Evolutionary conservation across 2,113 vertebrate genomes (phyloP).

Genomic region (Triplophysa tibetana): DNA sequence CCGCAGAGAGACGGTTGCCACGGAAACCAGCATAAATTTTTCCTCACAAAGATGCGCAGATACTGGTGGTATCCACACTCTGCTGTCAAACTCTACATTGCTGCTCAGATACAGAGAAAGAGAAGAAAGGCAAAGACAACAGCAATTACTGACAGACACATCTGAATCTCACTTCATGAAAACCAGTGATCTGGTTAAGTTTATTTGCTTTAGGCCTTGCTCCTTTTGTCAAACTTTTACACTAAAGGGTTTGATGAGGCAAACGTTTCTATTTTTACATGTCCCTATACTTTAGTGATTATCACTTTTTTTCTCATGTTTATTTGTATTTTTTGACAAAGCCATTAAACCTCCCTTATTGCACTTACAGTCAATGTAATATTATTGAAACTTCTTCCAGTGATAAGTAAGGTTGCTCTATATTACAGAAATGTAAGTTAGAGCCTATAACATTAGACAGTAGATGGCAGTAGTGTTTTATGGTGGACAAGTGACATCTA

Average conservation of each 20-base stretch:
- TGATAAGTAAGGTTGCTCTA: neutral
- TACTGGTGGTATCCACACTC: neutral
- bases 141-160: neutral
- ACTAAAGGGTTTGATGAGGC: too few relatives aligned
- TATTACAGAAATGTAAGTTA: neutral
- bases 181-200: too few relatives aligned
- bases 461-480: slow-evolving; percentile 55
- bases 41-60: slow-evolving; percentile 35
- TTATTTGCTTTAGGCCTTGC: neutral
- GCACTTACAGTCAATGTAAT: too few relatives aligned
- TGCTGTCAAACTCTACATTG: neutral
- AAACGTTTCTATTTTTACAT: too few relatives aligned
- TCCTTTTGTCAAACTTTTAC: too few relatives aligned
- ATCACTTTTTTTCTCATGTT: too few relatives aligned
- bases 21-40: slow-evolving; percentile 61
- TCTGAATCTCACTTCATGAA: too few relatives aligned
- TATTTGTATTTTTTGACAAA: neutral
- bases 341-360: neutral
- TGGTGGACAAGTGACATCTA: neutral
- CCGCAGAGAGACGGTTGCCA: slow-evolving; percentile 60
- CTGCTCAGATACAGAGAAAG: neutral
- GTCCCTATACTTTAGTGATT: too few relatives aligned
- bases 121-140: neutral
- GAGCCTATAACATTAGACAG: slow-evolving; percentile 34
- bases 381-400: neutral